phyloP scores from a whole-genome alignment of 2,797 vertebrate species.

The Urosaurus nigricauda region DNA sequence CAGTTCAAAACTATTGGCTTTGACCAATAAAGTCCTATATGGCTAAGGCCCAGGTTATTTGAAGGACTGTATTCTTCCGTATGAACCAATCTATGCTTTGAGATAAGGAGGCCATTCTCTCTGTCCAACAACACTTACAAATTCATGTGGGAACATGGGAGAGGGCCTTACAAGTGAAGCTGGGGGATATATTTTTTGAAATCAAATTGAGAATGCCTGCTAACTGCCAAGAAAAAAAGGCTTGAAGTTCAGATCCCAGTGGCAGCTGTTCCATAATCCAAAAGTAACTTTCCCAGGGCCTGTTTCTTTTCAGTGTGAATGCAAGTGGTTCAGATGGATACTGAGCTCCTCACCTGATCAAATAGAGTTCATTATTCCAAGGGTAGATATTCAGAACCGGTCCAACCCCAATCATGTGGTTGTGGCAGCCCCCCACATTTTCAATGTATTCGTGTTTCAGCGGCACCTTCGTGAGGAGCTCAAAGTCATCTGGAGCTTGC shows the following conservation, averaged over 20 bases:
- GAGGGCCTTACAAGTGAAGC: no score
- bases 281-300: neutral
- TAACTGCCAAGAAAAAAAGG: neutral
- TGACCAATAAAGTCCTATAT: no score
- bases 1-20: no score
- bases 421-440: slow-evolving; percentile 80
- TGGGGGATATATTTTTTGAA: no score
- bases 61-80: no score
- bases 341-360: slow-evolving; percentile 85
- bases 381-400: slow-evolving; percentile 90
- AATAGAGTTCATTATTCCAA: slow-evolving; percentile 94
- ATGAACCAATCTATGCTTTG: no score
- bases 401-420: slow-evolving; percentile 90
- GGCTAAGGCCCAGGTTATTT: no score
- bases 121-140: no score
- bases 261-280: no score
- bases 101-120: no score
- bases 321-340: neutral
- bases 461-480: slow-evolving; percentile 86
- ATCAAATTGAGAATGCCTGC: neutral
- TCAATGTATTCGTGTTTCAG: slow-evolving; percentile 91
- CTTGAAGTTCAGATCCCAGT: neutral
- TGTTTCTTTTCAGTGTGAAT: neutral
- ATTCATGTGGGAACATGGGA: no score
- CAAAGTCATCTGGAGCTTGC: slow-evolving; percentile 82